Base-by-base conservation (phyloP, 2,113 vertebrate genomes). In the Catharus minimus region DNA sequence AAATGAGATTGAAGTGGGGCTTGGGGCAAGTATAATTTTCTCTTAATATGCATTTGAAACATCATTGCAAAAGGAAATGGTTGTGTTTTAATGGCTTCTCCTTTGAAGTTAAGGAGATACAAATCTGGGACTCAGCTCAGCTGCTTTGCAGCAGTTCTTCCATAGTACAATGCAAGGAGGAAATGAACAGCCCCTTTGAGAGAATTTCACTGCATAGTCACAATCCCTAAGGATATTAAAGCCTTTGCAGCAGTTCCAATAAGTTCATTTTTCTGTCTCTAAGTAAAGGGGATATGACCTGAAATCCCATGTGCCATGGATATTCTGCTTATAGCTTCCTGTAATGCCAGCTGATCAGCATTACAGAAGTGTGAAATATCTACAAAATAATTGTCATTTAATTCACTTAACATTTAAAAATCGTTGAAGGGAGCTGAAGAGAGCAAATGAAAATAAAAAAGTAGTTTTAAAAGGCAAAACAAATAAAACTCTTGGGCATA, bases 1-100 rank as follows among this genome's bases (percentile, higher is more conserved):
- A 92, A 94, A 86, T 68, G 33, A 89, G 44, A 93, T 57, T 82
- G 61, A 92, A 92, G 65, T 84, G 83, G 41, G 74, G 57, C 49
- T 95, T 79, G 65, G 69, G 93, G 89, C 73, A 84, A 92, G 38
- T 84, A 90, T 71, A 78, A 82, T 92, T 96, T 94, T 49, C 41
- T 82, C 72, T 90, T 84, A 94, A 83, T 90, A 92, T 32, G 33
- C 30, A 57, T 92, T 90, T 75, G 49, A 82, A 92, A 86, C 36
- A 81, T 60, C 76, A 87, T 55, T 85, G 38, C 5, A 85, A 76
- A 68, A 91, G 58, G 43, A 92, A 91, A 85, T 82, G 26, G 16
- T 52, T 82, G 28, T 52, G 43, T 68, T 91, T 84, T 79, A 87
- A 84, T 84, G 62, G 20, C 9, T 80, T 61, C 46, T 72, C 11